These are phyloP conservation scores for Mythimna loreyi DNA, from an alignment of 2,888 invertebrate species.

Conservation along the genomic window DNA sequence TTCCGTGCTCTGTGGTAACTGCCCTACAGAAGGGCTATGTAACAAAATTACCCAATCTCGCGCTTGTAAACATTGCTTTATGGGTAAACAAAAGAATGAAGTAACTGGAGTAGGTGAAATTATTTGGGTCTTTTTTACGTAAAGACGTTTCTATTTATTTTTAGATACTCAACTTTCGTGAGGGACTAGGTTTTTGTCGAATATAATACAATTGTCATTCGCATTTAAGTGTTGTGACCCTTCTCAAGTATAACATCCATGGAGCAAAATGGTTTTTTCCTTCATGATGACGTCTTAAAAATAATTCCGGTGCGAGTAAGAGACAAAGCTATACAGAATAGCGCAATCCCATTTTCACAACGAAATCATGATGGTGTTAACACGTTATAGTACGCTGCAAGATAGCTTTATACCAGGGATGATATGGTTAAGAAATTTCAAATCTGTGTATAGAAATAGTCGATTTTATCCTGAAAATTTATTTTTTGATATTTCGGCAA, in stretches of 20 bases:
- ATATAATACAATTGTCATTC: constrained; percentile 10
- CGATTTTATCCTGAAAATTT: no score
- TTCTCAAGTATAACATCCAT: no score
- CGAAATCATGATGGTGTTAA: background rate
- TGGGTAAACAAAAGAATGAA: constrained; percentile 54
- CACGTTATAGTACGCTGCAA: background rate
- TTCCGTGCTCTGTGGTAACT: constrained; percentile 13
- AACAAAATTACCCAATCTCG: constrained; percentile 62
- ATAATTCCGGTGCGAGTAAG: background rate
- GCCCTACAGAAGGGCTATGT: constrained; percentile 44
- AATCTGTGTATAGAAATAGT: no score
- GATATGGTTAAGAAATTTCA: no score
- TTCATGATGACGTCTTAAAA: no score
- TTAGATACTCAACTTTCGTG: constrained; percentile 1
- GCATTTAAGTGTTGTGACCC: background rate
- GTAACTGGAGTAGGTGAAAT: constrained; percentile 53
- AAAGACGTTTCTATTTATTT: constrained; percentile 28
- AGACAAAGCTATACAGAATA: background rate
- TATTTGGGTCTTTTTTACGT: constrained; percentile 42
- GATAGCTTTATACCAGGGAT: no score
- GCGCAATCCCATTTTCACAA: background rate
- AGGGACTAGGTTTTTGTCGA: background rate
- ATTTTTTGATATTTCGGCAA: no score
- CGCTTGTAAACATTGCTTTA: constrained; percentile 59
- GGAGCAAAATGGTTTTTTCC: no score